Conservation (phyloP, 2,888 invertebrate genomes). For the Hydrotaea diabolus region DNA sequence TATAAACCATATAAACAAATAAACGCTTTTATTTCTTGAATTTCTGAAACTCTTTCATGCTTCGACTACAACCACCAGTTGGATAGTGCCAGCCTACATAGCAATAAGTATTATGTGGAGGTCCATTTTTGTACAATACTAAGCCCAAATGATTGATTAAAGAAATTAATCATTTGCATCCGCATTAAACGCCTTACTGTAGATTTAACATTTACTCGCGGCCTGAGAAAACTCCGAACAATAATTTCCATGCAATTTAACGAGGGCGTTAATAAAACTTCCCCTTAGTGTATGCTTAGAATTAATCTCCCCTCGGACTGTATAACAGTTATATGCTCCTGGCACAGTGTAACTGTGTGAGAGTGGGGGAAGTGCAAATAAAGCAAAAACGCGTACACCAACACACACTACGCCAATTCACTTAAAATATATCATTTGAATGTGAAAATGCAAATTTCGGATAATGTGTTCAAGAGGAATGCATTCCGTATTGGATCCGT, state of each 20-base stretch:
- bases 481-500: conserved; percentile 11
- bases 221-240: not conserved
- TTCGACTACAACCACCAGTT: too few species aligned
- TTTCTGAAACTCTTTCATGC: too few species aligned
- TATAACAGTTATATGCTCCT: conserved; percentile 24
- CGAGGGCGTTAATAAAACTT: not conserved
- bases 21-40: too few species aligned
- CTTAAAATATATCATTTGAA: not conserved
- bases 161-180: too few species aligned
- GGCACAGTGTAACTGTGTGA: not conserved
- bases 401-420: not conserved
- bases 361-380: not conserved
- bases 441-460: not conserved
- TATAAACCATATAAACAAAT: too few species aligned
- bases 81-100: too few species aligned
- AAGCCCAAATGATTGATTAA: too few species aligned
- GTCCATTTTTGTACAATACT: too few species aligned
- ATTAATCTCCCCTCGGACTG: not conserved
- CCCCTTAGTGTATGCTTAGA: conserved; percentile 17
- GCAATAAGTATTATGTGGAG: too few species aligned
- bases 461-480: not conserved
- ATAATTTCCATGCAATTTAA: not conserved
- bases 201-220: too few species aligned
- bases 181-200: too few species aligned
- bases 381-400: too few species aligned